Percentiles rank a stretch among this genome's conserved stretches.
Conservation (phyloP, 1,140 invertebrate genomes). For the Listronotus bonariensis region DNA sequence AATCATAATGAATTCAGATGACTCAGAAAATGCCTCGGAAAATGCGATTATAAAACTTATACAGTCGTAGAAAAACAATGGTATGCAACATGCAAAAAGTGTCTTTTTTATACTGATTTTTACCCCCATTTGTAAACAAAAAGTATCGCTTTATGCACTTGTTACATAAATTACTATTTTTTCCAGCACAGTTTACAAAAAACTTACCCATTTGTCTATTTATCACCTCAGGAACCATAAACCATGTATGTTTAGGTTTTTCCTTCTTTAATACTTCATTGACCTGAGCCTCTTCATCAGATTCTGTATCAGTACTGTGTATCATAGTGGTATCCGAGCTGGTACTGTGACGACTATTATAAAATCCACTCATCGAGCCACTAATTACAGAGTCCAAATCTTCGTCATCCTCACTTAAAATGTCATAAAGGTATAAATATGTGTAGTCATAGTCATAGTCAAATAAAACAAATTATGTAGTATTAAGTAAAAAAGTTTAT, state of each 20-base stretch:
- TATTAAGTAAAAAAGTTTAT: no score
- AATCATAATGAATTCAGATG: no score
- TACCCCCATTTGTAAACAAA: background rate
- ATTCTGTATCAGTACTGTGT: constrained; percentile 49
- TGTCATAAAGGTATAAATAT: no score
- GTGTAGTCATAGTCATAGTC: no score
- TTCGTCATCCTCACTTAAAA: background rate
- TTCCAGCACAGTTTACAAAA: constrained; percentile 52
- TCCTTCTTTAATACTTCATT: constrained; percentile 60
- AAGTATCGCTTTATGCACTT: background rate
- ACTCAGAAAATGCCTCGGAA: no score
- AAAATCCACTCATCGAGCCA: constrained; percentile 25
- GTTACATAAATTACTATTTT: no score
- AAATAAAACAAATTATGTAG: no score
- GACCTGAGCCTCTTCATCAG: constrained; percentile 57
- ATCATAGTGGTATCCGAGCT: constrained; percentile 49
- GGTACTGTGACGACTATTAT: constrained; percentile 31
- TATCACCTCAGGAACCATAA: constrained; percentile 63
- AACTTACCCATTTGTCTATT: constrained; percentile 60
- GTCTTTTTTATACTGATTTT: no score
- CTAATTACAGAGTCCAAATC: constrained; percentile 6
- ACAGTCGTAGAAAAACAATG: no score
- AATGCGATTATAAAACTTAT: no score
- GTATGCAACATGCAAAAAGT: no score
- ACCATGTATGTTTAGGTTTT: constrained; percentile 72